Base-by-base conservation (phyloP, 2,797 vertebrate species). In the Peromyscus eremicus region DNA sequence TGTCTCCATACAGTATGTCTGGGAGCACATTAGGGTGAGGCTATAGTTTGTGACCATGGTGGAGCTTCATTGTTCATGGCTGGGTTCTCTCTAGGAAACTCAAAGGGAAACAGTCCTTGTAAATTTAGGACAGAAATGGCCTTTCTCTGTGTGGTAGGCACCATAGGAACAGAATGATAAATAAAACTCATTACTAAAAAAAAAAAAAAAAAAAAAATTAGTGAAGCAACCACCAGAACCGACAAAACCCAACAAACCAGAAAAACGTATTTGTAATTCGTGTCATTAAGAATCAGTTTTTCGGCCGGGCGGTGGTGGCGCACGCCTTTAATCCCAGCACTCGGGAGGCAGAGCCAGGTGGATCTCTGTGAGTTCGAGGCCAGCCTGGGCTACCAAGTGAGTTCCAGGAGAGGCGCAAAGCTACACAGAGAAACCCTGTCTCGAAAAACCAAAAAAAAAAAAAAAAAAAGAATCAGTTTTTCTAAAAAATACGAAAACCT, bases 391-490 rank as follows among this genome's bases (percentile, higher is more conserved):
- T n/a, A n/a, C n/a, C n/a, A n/a, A n/a, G n/a, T n/a, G n/a, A n/a
- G n/a, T n/a, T n/a, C n/a, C n/a, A n/a, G n/a, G n/a, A n/a, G n/a
- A n/a, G n/a, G n/a, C n/a, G n/a, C n/a, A n/a, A n/a, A n/a, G n/a
- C n/a, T n/a, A n/a, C n/a, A n/a, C n/a, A n/a, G n/a, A n/a, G n/a
- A n/a, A n/a, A n/a, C n/a, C n/a, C n/a, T n/a, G n/a, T n/a, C n/a
- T n/a, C n/a, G n/a, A n/a, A n/a, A n/a, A n/a, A n/a, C n/a, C n/a
- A n/a, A n/a, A n/a, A n/a, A n/a, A n/a, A n/a, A n/a, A n/a, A n/a
- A n/a, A n/a, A n/a, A n/a, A n/a, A n/a, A n/a, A 92, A 71, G 52
- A 43, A 29, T 88, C 64, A 73, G 66, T 90, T 92, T 97, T 32
- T 46, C 43, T 82, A 85, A 68, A 49, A 25, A 37, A 71, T 16